Base-by-base conservation (phyloP, 2,797 vertebrate species). In the Bradypodion ventrale region DNA sequence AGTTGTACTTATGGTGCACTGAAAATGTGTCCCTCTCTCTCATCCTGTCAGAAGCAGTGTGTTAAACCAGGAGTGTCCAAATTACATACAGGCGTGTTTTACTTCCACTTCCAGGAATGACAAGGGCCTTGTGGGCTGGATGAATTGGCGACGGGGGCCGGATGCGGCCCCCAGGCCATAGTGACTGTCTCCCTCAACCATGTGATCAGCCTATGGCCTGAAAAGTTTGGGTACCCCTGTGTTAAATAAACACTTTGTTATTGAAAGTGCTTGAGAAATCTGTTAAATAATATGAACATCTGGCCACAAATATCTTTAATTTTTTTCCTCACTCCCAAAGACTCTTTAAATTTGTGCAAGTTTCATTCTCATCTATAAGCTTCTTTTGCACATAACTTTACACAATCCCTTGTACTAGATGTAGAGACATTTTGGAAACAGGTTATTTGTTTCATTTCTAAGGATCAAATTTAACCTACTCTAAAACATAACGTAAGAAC, bases 231-330 rank as follows among this genome's bases (percentile, higher is more conserved):
- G n/a, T n/a, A n/a, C n/a, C n/a, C n/a, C n/a, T n/a, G n/a, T n/a
- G n/a, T n/a, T n/a, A n/a, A n/a, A n/a, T n/a, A n/a, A n/a, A n/a
- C n/a, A n/a, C n/a, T n/a, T n/a, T 52, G 62, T 82, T 63, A 35
- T 7, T 65, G 19, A 69, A 69, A 29, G 25, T 77, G 49, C 35
- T 60, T 60, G 52, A 56, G 69, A 70, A 90, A 85, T 35, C 82
- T 27, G 83, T 90, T 86, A 82, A 87, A 76, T 84, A 76, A 90
- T 85, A 88, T 70, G 56, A 90, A 88, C 87, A 83, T 25, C 66
- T 76, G 86, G 83, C 74, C 78, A 35, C 76, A 46, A 70, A 79
- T 75, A 62, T 73, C 82, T 83, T 85, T 8, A 72, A 59, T 49
- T 52, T 87, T 79, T 77, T 69, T 76, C 52, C 37, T 44, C 83